Evolutionary conservation across 2,888 invertebrate genomes (phyloP), one percentile per base, ranked within the genome.

Genomic region (Siphonodentalium dalli): DNA sequence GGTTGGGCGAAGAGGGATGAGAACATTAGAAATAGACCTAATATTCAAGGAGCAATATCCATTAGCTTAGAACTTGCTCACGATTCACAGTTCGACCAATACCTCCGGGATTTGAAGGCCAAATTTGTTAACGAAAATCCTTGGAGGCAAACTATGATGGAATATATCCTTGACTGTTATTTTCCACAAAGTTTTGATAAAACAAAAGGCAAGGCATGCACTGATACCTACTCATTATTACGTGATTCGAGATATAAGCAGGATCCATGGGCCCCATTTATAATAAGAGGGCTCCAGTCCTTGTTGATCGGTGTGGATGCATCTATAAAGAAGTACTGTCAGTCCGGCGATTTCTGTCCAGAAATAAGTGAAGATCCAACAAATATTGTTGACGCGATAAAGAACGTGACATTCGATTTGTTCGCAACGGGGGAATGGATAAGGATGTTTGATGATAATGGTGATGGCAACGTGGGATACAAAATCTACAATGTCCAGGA

Each of bases 391-490:
- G 13, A 29, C 13, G 38, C 35, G 11, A 29, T 54, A 5, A 45
- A 27, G 20, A 27, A 26, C 18, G 50, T 55, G 0, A 15, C 41
- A 26, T 47, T 61, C 5, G 63, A 59, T 34, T 13, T 59, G 1
- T 27, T 50, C 31, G 60, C 61, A 1, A 41, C 46, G 0, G 61
- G 56, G 9, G 42, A 34, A 5, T n/a, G 13, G 29, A 43, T 49
- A 1, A 49, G 45, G 28, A 51, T 65, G 13, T 65, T 65, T 47
- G 48, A 53, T 31, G 37, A 31, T 11, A 54, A 55, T 15, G 59
- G 63, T 2, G 53, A 63, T 46, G 65, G 65, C 0, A 57, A 50
- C 28, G 38, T 59, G 20, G 65, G 65, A 2, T 58, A 61, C 45
- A 42, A 28, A 23, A 55, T 65, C 23, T 65, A 63, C 33, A 49